A percentile compares a stretch with the other conserved stretches of the same genome.
Evolutionary conservation across 2,113 vertebrate species (phyloP).

Genomic region (Oxyura jamaicensis): DNA sequence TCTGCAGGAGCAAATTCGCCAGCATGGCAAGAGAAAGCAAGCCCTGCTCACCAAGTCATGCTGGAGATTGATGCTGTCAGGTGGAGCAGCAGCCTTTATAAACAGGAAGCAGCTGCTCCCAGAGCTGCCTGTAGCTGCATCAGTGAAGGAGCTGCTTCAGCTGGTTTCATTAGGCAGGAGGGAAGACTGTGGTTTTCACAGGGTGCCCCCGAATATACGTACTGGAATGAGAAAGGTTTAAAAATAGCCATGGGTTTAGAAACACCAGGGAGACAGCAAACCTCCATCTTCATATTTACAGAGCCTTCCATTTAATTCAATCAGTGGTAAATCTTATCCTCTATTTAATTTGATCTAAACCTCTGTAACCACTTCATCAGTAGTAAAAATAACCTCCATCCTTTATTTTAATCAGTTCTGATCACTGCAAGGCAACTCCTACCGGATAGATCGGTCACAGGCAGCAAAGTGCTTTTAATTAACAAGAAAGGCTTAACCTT

Average conservation of each 20-base stretch:
- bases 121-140: background rate
- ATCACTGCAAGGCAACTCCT: background rate
- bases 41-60: background rate
- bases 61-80: slow-evolving; percentile 60
- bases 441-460: background rate
- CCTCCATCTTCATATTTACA: background rate
- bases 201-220: background rate
- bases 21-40: background rate
- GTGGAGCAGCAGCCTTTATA: slow-evolving; percentile 54
- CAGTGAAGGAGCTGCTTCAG: background rate
- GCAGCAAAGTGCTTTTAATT: background rate
- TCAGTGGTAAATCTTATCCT: slow-evolving; percentile 41
- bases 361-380: slow-evolving; percentile 28
- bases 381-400: background rate
- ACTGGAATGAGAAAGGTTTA: background rate
- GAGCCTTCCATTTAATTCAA: slow-evolving; percentile 10
- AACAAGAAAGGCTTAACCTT: background rate
- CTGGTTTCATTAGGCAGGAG: background rate
- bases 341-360: slow-evolving; percentile 45
- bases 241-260: slow-evolving; percentile 22
- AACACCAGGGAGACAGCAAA: slow-evolving; percentile 2
- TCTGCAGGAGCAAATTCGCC: background rate
- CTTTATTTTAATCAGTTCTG: background rate
- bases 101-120: slow-evolving; percentile 86
- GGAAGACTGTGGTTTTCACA: background rate